Evolutionary conservation across 2,888 invertebrate genomes (phyloP).

Genomic region (Tachina grossa): DNA sequence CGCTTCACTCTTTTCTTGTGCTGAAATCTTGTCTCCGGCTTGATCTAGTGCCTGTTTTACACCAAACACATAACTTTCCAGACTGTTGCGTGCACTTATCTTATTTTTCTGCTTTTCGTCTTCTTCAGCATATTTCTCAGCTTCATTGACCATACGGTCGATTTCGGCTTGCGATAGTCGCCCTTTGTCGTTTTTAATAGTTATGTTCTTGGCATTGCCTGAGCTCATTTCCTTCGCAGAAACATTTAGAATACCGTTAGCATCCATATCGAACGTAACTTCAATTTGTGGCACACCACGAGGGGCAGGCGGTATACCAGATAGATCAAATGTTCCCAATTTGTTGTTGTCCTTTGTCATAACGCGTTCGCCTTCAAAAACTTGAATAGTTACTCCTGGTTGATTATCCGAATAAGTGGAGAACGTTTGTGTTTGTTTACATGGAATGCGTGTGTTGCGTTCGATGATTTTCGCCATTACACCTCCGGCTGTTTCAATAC

Average conservation of each 20-base stretch:
- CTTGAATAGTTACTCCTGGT: constrained; percentile 88
- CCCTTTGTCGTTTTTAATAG: constrained; percentile 92
- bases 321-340: constrained; percentile 97
- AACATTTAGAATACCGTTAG: constrained; percentile 97
- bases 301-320: constrained; percentile 97
- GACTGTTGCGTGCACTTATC: constrained; percentile 86
- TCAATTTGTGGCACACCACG: constrained; percentile 94
- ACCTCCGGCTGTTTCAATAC: constrained; percentile 92
- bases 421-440: constrained; percentile 89
- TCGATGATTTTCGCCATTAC: constrained; percentile 91
- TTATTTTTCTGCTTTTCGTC: constrained; percentile 88
- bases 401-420: constrained; percentile 93
- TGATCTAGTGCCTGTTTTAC: constrained; percentile 88
- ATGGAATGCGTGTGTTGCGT: constrained; percentile 88
- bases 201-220: constrained; percentile 89
- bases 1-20: constrained; percentile 87
- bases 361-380: constrained; percentile 91
- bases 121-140: constrained; percentile 89
- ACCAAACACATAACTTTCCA: constrained; percentile 86
- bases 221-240: constrained; percentile 88
- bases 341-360: constrained; percentile 97
- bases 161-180: constrained; percentile 91
- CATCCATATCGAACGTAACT: constrained; percentile 92
- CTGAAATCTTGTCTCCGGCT: constrained; percentile 84
- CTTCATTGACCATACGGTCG: constrained; percentile 90